Percentiles rank a stretch among this genome's conserved stretches.
phyloP scores from a whole-genome alignment of 1,140 invertebrate species.

The Papilio helenus region DNA sequence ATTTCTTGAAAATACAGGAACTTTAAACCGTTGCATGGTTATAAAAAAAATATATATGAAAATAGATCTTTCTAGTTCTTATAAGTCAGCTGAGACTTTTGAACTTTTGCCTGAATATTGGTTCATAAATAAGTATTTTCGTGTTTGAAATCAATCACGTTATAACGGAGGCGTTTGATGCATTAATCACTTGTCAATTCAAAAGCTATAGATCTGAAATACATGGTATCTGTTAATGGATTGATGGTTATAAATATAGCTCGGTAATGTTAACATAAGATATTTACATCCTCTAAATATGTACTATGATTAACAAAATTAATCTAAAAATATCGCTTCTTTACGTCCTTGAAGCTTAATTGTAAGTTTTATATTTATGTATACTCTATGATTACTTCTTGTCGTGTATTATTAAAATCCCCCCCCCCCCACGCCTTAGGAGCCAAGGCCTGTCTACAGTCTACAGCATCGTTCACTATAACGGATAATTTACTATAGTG shows the following conservation, averaged over 20 bases:
- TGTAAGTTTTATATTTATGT: not conserved
- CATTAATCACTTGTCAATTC: slow-evolving; percentile 27
- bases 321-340: too few relatives aligned
- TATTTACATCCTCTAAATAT: not conserved
- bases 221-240: not conserved
- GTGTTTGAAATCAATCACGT: not conserved
- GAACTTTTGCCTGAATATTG: too few relatives aligned
- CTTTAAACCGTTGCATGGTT: not conserved
- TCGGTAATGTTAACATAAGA: not conserved
- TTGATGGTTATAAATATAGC: slow-evolving; percentile 1
- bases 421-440: not conserved
- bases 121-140: not conserved
- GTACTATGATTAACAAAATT: not conserved
- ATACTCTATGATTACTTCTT: not conserved
- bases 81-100: too few relatives aligned
- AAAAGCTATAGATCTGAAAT: slow-evolving; percentile 9
- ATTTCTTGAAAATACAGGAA: not conserved
- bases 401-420: not conserved
- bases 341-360: not conserved
- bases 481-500: not conserved
- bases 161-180: not conserved
- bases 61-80: too few relatives aligned
- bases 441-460: not conserved
- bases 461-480: not conserved
- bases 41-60: not conserved